Conservation (phyloP, 2,113 vertebrate species). For the Condylura cristata region DNA sequence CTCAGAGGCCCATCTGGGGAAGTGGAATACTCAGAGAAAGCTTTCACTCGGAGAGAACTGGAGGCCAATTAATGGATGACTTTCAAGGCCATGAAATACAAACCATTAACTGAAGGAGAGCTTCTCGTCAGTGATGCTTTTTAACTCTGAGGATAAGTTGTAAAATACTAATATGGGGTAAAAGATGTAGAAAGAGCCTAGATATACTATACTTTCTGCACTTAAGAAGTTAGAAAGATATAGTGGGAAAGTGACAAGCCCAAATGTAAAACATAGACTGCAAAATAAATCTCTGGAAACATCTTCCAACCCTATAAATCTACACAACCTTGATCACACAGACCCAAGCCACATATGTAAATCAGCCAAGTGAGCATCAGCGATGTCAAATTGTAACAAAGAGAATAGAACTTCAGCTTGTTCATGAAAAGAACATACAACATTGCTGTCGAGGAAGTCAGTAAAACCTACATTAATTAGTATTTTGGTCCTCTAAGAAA, state of each 20-base stretch:
- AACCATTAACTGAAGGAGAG: background rate
- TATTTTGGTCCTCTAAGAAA: background rate
- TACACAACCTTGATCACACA: background rate
- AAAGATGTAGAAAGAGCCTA: background rate
- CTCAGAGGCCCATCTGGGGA: background rate
- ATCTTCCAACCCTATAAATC: background rate
- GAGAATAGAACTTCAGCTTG: background rate
- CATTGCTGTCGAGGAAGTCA: background rate
- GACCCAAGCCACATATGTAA: background rate
- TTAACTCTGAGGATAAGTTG: background rate
- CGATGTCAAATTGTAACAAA: background rate
- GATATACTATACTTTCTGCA: too few relatives aligned
- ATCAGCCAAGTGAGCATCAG: background rate
- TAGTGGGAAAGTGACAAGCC: background rate
- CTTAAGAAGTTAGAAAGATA: background rate
- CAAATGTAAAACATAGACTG: background rate
- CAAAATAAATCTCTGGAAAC: background rate
- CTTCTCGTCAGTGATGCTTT: background rate
- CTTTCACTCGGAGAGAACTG: background rate
- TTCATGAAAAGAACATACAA: background rate
- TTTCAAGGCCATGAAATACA: conserved; percentile 11
- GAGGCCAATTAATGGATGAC: background rate
- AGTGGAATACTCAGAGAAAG: background rate
- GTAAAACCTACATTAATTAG: background rate
- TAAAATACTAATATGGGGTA: background rate